Evolutionary conservation across 2,888 invertebrate species (phyloP).

Genomic region (Eristalis tenax): DNA sequence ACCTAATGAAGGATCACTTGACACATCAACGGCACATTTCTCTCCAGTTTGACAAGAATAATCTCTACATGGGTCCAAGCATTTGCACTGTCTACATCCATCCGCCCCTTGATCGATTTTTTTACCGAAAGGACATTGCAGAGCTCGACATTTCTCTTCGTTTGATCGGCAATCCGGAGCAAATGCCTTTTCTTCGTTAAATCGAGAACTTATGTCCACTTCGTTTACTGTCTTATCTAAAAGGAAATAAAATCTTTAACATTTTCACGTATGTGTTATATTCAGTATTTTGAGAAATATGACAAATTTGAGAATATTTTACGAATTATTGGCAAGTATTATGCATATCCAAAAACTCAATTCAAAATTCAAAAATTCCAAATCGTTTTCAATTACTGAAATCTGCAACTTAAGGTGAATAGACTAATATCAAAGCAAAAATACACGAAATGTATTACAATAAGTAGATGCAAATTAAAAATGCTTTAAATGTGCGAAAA

Average conservation of each 20-base stretch:
- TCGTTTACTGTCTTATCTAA: background rate
- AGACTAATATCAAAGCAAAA: background rate
- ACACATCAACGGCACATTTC: slow-evolving; percentile 86
- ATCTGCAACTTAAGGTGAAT: background rate
- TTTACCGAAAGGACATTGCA: slow-evolving; percentile 88
- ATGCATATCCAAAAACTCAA: background rate
- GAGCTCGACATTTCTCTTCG: slow-evolving; percentile 84
- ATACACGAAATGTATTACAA: background rate
- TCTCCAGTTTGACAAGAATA: slow-evolving; percentile 85
- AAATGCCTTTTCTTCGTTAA: background rate
- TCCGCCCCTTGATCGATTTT: slow-evolving; percentile 84
- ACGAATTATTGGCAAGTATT: background rate
- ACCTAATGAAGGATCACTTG: slow-evolving; percentile 73
- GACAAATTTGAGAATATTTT: background rate
- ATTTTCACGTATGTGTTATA: background rate
- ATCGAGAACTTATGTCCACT: background rate
- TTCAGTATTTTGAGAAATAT: background rate
- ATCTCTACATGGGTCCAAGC: slow-evolving; percentile 88
- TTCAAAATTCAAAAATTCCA: background rate
- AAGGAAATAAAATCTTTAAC: background rate
- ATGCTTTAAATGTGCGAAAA: slow-evolving; percentile 9
- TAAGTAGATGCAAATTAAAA: background rate
- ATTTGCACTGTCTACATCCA: slow-evolving; percentile 88
- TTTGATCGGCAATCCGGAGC: slow-evolving; percentile 83
- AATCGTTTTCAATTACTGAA: background rate